Conservation (phyloP, 2,888 invertebrate species). For the Cheilosia vernalis region DNA sequence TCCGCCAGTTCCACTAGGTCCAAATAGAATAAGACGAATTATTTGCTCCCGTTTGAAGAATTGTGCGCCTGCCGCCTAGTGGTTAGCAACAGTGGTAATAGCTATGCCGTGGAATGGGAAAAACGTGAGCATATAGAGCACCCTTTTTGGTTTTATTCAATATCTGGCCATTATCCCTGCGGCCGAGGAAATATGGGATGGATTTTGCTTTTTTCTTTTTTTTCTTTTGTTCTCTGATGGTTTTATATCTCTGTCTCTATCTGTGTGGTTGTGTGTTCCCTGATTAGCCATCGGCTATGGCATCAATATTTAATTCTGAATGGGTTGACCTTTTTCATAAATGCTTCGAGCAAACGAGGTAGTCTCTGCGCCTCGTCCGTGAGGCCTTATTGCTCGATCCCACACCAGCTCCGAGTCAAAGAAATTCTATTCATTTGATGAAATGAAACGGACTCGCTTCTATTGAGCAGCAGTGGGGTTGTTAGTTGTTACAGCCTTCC, state of each 20-base stretch:
- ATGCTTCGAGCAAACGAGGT: conserved; percentile 66
- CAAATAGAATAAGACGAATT: conserved; percentile 62
- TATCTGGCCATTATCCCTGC: conserved; percentile 66
- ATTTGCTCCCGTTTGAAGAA: conserved; percentile 64
- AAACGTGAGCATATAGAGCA: conserved; percentile 45
- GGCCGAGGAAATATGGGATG: conserved; percentile 69
- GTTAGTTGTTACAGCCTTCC: background rate
- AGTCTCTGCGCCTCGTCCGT: conserved; percentile 20
- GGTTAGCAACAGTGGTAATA: conserved; percentile 36
- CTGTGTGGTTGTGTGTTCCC: conserved; percentile 28
- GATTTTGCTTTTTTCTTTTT: conserved; percentile 8
- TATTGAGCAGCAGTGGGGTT: background rate
- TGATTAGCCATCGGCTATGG: conserved; percentile 72
- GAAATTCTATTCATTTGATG: conserved; percentile 61
- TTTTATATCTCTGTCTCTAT: conserved; percentile 10
- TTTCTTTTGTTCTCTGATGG: conserved; percentile 33
- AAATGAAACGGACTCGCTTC: conserved; percentile 54
- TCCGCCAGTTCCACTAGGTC: conserved; percentile 25
- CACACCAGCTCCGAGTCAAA: conserved; percentile 35
- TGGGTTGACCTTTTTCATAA: conserved; percentile 75
- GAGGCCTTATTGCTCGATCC: conserved; percentile 17
- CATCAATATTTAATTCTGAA: conserved; percentile 74
- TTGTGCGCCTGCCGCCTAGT: conserved; percentile 51
- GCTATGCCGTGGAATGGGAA: conserved; percentile 12
- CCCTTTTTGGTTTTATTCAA: conserved; percentile 68